Conservation (phyloP, 2,888 invertebrate genomes). For the Cylindroiulus punctatus region DNA sequence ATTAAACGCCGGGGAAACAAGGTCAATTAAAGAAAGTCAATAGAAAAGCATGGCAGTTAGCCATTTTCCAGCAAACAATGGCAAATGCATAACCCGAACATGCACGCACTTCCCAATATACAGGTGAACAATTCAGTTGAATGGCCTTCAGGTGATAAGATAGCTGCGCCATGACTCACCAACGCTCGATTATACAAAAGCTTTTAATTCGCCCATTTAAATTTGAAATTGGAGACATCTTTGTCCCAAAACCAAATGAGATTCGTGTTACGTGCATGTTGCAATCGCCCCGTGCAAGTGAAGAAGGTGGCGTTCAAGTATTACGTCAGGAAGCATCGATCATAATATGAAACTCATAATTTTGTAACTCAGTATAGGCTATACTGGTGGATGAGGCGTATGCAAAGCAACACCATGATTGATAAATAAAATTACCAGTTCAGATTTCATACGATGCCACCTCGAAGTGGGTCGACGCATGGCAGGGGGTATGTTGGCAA, state of each 20-base stretch:
- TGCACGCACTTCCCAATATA: slow-evolving; percentile 32
- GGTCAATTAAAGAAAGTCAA: slow-evolving; percentile 51
- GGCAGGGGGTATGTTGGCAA: slow-evolving; percentile 41
- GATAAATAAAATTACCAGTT: neutral
- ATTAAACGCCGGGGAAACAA: slow-evolving; percentile 26
- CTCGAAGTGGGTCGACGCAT: neutral
- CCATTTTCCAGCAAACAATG: slow-evolving; percentile 46
- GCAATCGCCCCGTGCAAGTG: too few relatives aligned
- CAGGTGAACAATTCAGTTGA: slow-evolving; percentile 51
- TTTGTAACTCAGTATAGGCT: too few relatives aligned
- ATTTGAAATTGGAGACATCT: slow-evolving; percentile 44
- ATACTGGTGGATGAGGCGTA: too few relatives aligned
- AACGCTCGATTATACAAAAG: slow-evolving; percentile 14
- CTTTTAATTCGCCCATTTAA: slow-evolving; percentile 30
- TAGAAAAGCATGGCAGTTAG: neutral
- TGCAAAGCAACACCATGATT: neutral
- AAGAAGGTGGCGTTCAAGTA: too few relatives aligned
- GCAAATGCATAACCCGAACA: slow-evolving; percentile 41
- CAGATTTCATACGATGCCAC: neutral
- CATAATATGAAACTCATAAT: too few relatives aligned
- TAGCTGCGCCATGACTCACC: slow-evolving; percentile 52
- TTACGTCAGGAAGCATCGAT: too few relatives aligned
- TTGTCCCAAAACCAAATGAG: neutral
- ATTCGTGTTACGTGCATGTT: neutral
- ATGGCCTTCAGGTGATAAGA: slow-evolving; percentile 53